A percentile compares a stretch with the other conserved stretches of the same genome.
These are phyloP conservation scores for Motacilla tschutschensis DNA, from an alignment of 2,113 vertebrate species.

Conservation along the genomic window DNA sequence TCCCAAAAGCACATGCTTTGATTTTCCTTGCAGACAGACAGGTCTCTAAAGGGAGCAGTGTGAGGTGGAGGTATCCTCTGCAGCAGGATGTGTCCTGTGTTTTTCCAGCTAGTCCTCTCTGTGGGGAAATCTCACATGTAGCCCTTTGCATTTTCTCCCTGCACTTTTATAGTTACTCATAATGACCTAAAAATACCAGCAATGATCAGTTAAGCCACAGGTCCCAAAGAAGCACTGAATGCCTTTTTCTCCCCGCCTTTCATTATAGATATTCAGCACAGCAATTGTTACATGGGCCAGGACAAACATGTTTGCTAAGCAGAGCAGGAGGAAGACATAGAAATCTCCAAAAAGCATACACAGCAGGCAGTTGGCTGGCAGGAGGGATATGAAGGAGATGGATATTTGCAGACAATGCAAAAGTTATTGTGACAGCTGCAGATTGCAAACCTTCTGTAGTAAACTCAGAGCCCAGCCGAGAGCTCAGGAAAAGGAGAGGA, in stretches of 20 bases:
- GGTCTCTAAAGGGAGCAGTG: not conserved
- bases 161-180: not conserved
- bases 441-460: constrained; percentile 17
- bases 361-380: not conserved
- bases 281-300: not conserved
- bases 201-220: not conserved
- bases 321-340: not conserved
- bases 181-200: not conserved
- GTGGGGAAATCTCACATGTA: not conserved
- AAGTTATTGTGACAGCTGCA: constrained; percentile 44
- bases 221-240: not conserved
- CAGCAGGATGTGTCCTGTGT: not conserved
- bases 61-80: not conserved
- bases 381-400: not conserved
- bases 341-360: not conserved
- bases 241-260: not conserved
- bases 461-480: not conserved
- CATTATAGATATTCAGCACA: not conserved
- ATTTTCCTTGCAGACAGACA: not conserved
- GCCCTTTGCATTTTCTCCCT: not conserved
- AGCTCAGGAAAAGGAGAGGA: not conserved
- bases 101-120: not conserved
- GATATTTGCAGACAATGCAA: constrained; percentile 35
- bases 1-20: not conserved
- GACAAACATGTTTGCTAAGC: not conserved